Base-by-base conservation (phyloP, 64 coral and sea anemone species). In the Actinia equina region DNA sequence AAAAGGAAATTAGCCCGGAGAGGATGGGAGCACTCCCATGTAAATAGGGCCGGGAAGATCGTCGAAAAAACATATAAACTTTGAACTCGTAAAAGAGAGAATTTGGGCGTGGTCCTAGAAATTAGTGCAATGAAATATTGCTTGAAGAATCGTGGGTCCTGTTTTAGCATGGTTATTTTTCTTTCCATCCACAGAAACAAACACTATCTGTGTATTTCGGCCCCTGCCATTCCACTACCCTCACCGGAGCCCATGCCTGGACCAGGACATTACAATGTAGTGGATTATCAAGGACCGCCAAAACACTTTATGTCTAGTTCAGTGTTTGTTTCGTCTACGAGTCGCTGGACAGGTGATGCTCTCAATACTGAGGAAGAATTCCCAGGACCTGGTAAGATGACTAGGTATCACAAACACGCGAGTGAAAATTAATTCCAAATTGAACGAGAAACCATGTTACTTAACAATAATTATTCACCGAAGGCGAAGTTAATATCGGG, bases 291-390 rank as follows among this genome's bases (percentile, higher is more conserved):
- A 83, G 97, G 97, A 17, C 90, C 88, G 5, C 87, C 88, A 20
- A 99, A 92, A 83, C 97, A 94, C 52, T 99, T 87, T 56, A 95
- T 99, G 93, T 99, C 97, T 4, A 93, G 97, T 87, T 92, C 97
- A 44, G 90, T 88, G 37, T 99, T 99, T 93, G 93, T 99, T 6
- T 99, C 97, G 13, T 86, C 97, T 16, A 99, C 97, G 71, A 95
- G 93, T 90, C 81, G 97, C 86, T 99, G 97, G 97, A 67, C 88
- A 20, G 88, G 90, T 5, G 91, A 86, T 26, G 67, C 53, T 54
- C 67, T 83, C 37, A 91, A 84, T 65, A 82, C 80, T 19, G 93
- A 99, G 45, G 77, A 80, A 44, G 84, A 85, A 19, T 61, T 79
- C 25, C 96, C 96, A 61, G 96, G 96, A 37, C 93, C 93, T 77